Evolutionary conservation across 2,797 vertebrate species (phyloP).

Genomic region (Myioborus miniatus): DNA sequence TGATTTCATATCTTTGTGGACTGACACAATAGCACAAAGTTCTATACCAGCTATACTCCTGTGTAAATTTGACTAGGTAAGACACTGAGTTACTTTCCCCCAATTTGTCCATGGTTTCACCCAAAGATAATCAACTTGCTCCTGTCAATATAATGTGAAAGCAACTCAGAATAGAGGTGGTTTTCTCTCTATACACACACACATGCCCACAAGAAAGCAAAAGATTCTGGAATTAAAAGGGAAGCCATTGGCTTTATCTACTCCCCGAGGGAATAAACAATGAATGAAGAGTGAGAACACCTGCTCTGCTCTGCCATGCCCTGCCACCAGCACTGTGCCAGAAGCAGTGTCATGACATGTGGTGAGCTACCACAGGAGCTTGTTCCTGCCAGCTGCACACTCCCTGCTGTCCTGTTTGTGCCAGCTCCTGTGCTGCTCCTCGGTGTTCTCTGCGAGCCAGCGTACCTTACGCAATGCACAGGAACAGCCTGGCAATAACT

Average conservation of each 20-base stretch:
- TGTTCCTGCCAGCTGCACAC: neutral
- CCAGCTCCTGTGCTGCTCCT: neutral
- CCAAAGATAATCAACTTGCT: neutral
- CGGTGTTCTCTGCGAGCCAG: neutral
- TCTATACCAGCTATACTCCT: neutral
- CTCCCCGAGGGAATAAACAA: neutral
- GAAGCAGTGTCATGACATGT: neutral
- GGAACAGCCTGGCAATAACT: neutral
- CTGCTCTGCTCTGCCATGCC: neutral
- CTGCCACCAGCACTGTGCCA: neutral
- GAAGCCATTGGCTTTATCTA: neutral
- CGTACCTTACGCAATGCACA: neutral
- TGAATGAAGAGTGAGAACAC: neutral
- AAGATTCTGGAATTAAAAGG: neutral
- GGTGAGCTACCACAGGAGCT: neutral
- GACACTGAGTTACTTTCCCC: neutral
- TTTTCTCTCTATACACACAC: neutral
- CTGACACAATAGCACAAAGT: neutral
- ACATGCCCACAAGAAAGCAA: neutral
- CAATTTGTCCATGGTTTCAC: neutral
- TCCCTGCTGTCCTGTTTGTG: neutral
- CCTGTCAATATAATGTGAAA: neutral
- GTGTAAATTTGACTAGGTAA: neutral
- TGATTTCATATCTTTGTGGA: neutral
- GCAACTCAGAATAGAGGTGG: neutral